These are phyloP conservation scores for Sander lucioperca DNA, from an alignment of 2,113 vertebrate species.

Conservation along the genomic window DNA sequence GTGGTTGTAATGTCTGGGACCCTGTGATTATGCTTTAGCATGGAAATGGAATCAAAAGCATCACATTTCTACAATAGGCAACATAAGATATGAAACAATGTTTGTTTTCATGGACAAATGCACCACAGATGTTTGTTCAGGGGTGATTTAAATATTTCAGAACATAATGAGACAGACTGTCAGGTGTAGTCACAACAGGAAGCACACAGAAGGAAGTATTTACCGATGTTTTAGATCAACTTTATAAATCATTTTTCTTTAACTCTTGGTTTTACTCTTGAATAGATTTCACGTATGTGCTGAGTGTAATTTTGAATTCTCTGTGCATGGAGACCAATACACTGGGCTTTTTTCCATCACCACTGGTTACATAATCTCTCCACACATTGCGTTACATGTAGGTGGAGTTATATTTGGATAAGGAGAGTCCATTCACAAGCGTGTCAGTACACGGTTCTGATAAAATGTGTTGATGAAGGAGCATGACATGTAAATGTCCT, in stretches of 20 bases:
- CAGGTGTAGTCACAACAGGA: conserved; percentile 24
- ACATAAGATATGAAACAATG: background rate
- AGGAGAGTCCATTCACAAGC: conserved; percentile 52
- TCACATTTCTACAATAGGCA: background rate
- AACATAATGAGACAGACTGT: background rate
- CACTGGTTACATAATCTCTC: conserved; percentile 48
- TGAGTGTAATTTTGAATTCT: background rate
- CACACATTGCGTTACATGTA: conserved; percentile 29
- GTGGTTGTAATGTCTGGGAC: conserved; percentile 24
- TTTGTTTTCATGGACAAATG: background rate
- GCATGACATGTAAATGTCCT: background rate
- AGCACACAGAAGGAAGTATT: background rate
- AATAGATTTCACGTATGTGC: background rate
- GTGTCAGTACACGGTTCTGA: conserved; percentile 1
- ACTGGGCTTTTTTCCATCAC: conserved; percentile 19
- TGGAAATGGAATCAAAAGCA: conserved; percentile 1
- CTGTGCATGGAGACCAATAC: conserved; percentile 22
- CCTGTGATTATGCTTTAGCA: conserved; percentile 7
- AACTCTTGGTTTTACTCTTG: background rate
- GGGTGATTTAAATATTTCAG: background rate
- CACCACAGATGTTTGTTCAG: background rate
- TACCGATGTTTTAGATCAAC: background rate
- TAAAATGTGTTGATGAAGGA: background rate
- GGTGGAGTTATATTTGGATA: conserved; percentile 55
- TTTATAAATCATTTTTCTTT: background rate